Base-by-base conservation (phyloP, 2,888 invertebrate species). In the Cerastoderma edule region DNA sequence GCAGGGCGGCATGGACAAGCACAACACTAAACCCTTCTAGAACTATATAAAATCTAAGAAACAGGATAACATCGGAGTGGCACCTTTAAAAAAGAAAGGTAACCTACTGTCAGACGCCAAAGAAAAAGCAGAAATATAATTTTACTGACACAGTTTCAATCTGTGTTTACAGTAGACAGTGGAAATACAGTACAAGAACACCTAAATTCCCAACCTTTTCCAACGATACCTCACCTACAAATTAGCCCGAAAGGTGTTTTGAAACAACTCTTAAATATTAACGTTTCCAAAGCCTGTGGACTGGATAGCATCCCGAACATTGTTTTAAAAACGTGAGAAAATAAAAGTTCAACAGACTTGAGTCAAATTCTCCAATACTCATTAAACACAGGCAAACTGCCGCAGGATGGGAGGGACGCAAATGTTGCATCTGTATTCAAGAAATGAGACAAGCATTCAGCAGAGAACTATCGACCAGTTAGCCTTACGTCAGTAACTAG, bases 331-430 rank as follows among this genome's bases (percentile, higher is more conserved):
- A 60, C 39, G n/a, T 74, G 68, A 46, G 65, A 54, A 24, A n/a
- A 54, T 22, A 32, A 64, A 39, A 19, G 73, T 13, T 28, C 67
- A 30, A 27, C 63, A 27, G 53, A 46, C 1, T 60, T 72, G 5
- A 16, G 33, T 71, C 6, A 10, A 6, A 56, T 56, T 8, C 30
- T 24, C 30, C 56, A 56, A 56, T 6, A 4, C 13, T 56, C 74
- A 16, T 0, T 67, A 30, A 48, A 78, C 46, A 33, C 54, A 8
- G 68, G 78, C 24, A 32, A 44, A 46, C 69, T 80, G 10, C 75
- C 80, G 19, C 0, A 30, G 6, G 77, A 80, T 33, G 77, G 81
- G 75, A 44, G 35, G 24, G 67, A 53, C 8, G 81, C 72, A 4
- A 69, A 72, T 39, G 33, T 81, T 33, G 5, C 75, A 8, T 33